A percentile compares a stretch with the other conserved stretches of the same genome.
Conservation (phyloP, 2,113 vertebrate genomes). For the Ascaphus truei region DNA sequence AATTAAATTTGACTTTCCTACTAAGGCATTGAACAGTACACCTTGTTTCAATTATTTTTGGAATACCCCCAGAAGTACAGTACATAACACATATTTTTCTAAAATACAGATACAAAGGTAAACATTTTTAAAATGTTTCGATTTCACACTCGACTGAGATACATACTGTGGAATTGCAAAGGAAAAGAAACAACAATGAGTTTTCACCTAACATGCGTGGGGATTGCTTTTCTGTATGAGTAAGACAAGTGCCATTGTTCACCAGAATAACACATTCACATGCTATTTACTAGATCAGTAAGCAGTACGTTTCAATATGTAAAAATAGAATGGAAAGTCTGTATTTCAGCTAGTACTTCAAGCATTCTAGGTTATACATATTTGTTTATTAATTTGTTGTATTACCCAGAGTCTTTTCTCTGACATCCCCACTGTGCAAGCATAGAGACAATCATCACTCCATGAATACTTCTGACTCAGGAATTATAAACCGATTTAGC, state of each 20-base stretch:
- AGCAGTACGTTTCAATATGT: background rate
- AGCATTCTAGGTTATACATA: background rate
- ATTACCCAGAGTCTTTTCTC: background rate
- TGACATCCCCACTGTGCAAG: background rate
- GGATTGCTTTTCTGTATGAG: no score
- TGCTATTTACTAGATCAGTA: background rate
- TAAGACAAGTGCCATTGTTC: no score
- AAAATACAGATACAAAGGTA: no score
- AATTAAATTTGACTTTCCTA: no score
- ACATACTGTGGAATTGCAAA: no score
- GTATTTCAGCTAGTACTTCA: background rate
- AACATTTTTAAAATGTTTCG: background rate
- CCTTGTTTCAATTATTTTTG: no score
- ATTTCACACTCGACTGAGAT: background rate
- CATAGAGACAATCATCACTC: background rate
- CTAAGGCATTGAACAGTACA: no score
- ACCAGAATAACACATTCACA: background rate
- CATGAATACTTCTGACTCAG: background rate
- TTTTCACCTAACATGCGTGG: no score
- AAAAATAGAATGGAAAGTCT: background rate
- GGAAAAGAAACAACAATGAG: no score
- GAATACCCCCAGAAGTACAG: no score
- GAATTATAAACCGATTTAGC: background rate
- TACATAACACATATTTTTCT: no score
- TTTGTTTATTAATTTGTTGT: background rate